Percentiles rank a stretch among this genome's conserved stretches.
Evolutionary conservation across 2,113 vertebrate genomes (phyloP).

Genomic region (Grantiella picta): DNA sequence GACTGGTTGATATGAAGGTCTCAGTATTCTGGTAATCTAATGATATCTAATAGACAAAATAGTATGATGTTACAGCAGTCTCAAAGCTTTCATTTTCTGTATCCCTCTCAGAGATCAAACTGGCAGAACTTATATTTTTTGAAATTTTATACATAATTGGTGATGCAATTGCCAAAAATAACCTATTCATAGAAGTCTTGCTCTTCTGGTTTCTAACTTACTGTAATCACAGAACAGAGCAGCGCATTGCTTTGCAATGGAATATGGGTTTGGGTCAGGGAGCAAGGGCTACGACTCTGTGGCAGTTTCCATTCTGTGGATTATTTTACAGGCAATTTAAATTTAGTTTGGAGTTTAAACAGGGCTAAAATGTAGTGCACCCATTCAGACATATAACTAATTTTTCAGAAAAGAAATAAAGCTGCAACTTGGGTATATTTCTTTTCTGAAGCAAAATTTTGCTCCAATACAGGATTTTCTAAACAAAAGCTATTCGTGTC

Average conservation of each 20-base stretch:
- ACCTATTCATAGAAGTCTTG: slow-evolving; percentile 65
- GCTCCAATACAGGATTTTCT: background rate
- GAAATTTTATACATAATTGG: slow-evolving; percentile 73
- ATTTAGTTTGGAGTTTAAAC: slow-evolving; percentile 56
- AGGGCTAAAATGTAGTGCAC: slow-evolving; percentile 37
- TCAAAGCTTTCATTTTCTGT: slow-evolving; percentile 60
- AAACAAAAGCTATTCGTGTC: background rate
- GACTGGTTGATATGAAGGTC: slow-evolving; percentile 55
- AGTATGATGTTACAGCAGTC: slow-evolving; percentile 59
- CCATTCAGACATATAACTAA: slow-evolving; percentile 17
- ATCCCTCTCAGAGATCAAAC: slow-evolving; percentile 59
- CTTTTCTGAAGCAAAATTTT: background rate
- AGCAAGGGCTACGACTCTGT: slow-evolving; percentile 58
- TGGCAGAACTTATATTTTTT: slow-evolving; percentile 68
- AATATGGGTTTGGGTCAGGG: slow-evolving; percentile 68
- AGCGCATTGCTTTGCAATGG: slow-evolving; percentile 30
- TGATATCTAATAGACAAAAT: slow-evolving; percentile 71
- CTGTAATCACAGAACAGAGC: slow-evolving; percentile 66
- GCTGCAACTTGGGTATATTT: background rate
- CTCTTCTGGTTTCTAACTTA: slow-evolving; percentile 72
- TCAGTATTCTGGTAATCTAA: slow-evolving; percentile 63
- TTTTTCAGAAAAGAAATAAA: background rate
- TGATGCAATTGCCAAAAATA: slow-evolving; percentile 74
- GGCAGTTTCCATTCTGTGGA: slow-evolving; percentile 68
- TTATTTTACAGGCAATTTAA: slow-evolving; percentile 70